phyloP scores from a whole-genome alignment of 2,888 invertebrate genomes.

The Onthophagus sagittarius region DNA sequence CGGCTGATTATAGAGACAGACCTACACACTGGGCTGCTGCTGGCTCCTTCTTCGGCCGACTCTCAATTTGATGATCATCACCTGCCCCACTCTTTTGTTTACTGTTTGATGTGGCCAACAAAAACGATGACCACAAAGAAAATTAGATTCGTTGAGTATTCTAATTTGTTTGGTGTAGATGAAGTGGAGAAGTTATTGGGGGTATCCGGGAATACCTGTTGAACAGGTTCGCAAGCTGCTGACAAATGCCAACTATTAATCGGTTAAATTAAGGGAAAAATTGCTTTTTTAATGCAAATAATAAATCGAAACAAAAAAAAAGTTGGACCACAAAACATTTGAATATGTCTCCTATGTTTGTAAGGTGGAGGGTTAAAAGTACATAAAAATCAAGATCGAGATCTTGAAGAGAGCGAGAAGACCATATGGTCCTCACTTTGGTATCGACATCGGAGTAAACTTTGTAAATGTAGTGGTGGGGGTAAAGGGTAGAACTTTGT shows the following conservation, averaged over 20 bases:
- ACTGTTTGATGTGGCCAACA: not conserved
- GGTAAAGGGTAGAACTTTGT: not conserved
- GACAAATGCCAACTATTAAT: not conserved
- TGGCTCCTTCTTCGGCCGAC: not conserved
- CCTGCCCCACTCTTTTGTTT: not conserved
- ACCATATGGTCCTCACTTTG: not conserved
- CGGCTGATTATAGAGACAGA: conserved; percentile 34
- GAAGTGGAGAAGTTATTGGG: too few relatives aligned
- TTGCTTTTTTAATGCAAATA: too few relatives aligned
- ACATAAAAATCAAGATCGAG: not conserved
- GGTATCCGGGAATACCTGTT: not conserved
- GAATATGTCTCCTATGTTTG: too few relatives aligned
- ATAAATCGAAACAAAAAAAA: too few relatives aligned
- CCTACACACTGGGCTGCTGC: conserved; percentile 23
- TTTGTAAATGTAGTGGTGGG: not conserved
- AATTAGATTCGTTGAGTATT: too few relatives aligned
- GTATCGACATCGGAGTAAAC: not conserved
- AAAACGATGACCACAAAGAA: not conserved
- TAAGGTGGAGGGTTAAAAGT: not conserved
- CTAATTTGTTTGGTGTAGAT: too few relatives aligned
- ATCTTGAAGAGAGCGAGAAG: not conserved
- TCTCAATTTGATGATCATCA: not conserved
- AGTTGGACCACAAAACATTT: too few relatives aligned
- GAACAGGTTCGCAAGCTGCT: not conserved
- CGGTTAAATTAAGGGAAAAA: not conserved